Evolutionary conservation across 2,888 invertebrate species (phyloP).

Genomic region (Argynnis bischoffii): DNA sequence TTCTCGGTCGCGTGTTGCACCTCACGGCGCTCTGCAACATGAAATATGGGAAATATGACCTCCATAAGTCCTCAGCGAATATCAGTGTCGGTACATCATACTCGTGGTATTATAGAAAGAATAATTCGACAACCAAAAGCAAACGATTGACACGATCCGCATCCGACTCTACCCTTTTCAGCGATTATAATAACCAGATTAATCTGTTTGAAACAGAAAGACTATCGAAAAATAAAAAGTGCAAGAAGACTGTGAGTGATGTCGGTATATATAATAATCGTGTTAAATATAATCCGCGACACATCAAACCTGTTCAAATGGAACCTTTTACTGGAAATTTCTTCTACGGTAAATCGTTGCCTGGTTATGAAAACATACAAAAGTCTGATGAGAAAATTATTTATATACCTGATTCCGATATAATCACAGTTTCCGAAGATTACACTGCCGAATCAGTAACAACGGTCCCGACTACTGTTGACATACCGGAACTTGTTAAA

Average conservation of each 20-base stretch:
- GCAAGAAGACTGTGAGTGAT: conserved; percentile 71
- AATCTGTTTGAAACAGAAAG: conserved; percentile 70
- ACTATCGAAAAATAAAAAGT: conserved; percentile 57
- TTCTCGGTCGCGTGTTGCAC: conserved; percentile 64
- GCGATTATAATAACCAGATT: conserved; percentile 78
- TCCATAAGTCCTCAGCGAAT: conserved; percentile 75
- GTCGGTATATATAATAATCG: conserved; percentile 65
- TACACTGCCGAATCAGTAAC: conserved; percentile 65
- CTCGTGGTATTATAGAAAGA: conserved; percentile 79
- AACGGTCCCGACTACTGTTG: conserved; percentile 64
- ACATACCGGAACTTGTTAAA: conserved; percentile 67
- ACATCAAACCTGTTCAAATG: conserved; percentile 69
- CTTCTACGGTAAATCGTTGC: conserved; percentile 73
- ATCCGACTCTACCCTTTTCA: conserved; percentile 79
- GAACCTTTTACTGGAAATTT: conserved; percentile 77
- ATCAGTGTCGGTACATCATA: conserved; percentile 75
- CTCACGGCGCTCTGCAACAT: conserved; percentile 61
- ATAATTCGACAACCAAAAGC: conserved; percentile 61
- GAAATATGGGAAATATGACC: conserved; percentile 81
- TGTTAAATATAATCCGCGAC: conserved; percentile 63
- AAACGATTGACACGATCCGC: conserved; percentile 63
- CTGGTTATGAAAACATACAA: conserved; percentile 64
- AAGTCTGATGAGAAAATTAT: conserved; percentile 71
- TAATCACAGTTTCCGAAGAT: conserved; percentile 69
- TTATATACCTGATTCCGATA: conserved; percentile 74